A percentile compares a stretch with the other conserved stretches of the same genome.
phyloP scores from a whole-genome alignment of 2,113 vertebrate genomes.

The Pleuronectes platessa region DNA sequence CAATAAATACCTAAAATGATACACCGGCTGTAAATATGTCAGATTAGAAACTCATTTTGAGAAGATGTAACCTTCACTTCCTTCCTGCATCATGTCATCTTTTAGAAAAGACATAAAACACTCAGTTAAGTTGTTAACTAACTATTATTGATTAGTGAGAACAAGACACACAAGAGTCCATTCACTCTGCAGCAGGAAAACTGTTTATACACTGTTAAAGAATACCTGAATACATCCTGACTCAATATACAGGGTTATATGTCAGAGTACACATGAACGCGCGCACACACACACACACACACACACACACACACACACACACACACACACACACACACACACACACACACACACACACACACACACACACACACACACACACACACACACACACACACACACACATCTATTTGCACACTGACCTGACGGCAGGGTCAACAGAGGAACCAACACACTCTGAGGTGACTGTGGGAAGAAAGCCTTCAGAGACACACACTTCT shows the following conservation, averaged over 20 bases:
- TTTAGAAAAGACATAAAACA: constrained; percentile 19
- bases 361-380: no score
- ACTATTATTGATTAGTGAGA: constrained; percentile 52
- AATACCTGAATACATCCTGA: constrained; percentile 20
- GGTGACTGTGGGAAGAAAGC: constrained; percentile 86
- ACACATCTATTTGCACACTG: constrained; percentile 52
- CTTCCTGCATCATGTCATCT: background rate
- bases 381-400: no score
- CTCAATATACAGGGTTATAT: constrained; percentile 43
- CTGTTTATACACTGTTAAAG: constrained; percentile 61
- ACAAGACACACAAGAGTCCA: constrained; percentile 4
- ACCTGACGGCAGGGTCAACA: constrained; percentile 86
- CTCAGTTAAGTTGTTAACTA: constrained; percentile 26
- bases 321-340: no score
- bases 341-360: no score
- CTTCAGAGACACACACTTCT: constrained; percentile 87
- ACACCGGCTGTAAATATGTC: background rate
- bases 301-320: no score
- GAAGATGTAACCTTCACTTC: background rate
- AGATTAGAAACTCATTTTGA: background rate
- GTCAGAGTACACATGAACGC: background rate
- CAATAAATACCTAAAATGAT: background rate
- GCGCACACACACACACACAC: no score
- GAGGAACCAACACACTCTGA: constrained; percentile 78
- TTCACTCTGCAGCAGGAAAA: constrained; percentile 43